phyloP scores from a whole-genome alignment of 2,797 vertebrate species.

The Oryzias dopingdopingensis region DNA sequence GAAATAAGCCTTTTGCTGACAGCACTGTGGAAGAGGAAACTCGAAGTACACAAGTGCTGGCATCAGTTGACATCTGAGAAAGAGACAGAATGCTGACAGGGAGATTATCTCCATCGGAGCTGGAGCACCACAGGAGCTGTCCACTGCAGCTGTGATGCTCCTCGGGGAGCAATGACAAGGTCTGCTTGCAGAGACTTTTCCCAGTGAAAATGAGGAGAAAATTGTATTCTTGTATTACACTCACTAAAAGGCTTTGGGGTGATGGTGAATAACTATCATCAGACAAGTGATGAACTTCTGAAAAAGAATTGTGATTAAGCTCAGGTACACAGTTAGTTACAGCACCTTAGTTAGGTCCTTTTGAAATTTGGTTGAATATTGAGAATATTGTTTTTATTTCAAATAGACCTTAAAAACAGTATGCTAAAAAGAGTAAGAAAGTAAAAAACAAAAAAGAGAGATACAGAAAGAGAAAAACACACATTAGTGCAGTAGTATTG shows the following conservation, averaged over 20 bases:
- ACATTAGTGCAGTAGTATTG: too few relatives aligned
- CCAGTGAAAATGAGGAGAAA: slow-evolving; percentile 34
- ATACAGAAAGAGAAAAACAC: too few relatives aligned
- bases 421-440: too few relatives aligned
- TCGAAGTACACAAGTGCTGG: slow-evolving; percentile 59
- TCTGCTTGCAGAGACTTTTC: slow-evolving; percentile 33
- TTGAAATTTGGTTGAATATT: slow-evolving; percentile 30
- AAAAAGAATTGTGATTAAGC: slow-evolving; percentile 29
- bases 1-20: slow-evolving; percentile 50
- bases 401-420: too few relatives aligned
- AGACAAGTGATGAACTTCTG: slow-evolving; percentile 11
- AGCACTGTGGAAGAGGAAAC: slow-evolving; percentile 48
- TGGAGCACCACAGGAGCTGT: slow-evolving; percentile 56
- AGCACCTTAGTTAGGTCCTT: slow-evolving; percentile 8
- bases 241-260: slow-evolving; percentile 17
- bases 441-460: too few relatives aligned
- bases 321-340: slow-evolving; percentile 24
- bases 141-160: slow-evolving; percentile 53
- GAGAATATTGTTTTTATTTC: too few relatives aligned
- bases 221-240: slow-evolving; percentile 22
- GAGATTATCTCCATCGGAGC: slow-evolving; percentile 69
- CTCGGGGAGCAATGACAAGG: slow-evolving; percentile 50
- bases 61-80: slow-evolving; percentile 60
- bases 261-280: slow-evolving; percentile 31
- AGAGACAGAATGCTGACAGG: slow-evolving; percentile 71